Conservation (phyloP, 2,888 invertebrate genomes). For the Melikaiella ostensackeni region DNA sequence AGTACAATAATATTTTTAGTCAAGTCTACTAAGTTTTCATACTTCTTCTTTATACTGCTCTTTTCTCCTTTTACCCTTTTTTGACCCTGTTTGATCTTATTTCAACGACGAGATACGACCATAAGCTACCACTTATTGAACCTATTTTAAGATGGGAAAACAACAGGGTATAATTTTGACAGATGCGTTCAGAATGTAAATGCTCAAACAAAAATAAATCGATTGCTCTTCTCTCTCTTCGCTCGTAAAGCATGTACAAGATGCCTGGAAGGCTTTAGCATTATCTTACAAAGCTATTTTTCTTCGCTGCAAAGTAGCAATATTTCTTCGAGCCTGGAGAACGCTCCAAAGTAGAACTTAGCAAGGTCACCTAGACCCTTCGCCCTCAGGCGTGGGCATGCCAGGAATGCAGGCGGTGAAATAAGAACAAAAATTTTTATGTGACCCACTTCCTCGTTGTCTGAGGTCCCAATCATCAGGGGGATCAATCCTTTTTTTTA, state of each 20-base stretch:
- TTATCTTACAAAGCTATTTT: slow-evolving; percentile 21
- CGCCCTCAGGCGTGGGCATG: slow-evolving; percentile 58
- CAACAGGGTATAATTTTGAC: slow-evolving; percentile 32
- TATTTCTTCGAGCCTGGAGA: slow-evolving; percentile 15
- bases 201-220: slow-evolving; percentile 27
- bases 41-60: background rate
- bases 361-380: slow-evolving; percentile 66
- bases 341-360: slow-evolving; percentile 5
- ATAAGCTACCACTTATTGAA: slow-evolving; percentile 28
- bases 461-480: slow-evolving; percentile 15
- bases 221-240: slow-evolving; percentile 7
- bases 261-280: slow-evolving; percentile 6
- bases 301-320: background rate
- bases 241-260: slow-evolving; percentile 9
- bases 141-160: slow-evolving; percentile 13
- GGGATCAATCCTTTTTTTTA: background rate
- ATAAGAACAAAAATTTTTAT: slow-evolving; percentile 40
- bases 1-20: too few species aligned
- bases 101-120: slow-evolving; percentile 2
- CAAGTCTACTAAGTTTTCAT: too few species aligned
- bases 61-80: background rate
- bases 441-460: slow-evolving; percentile 68
- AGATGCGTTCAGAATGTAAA: slow-evolving; percentile 35
- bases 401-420: slow-evolving; percentile 62
- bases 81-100: slow-evolving; percentile 1